Evolutionary conservation across 2,113 vertebrate species (phyloP), one percentile per base, ranked within the genome.

Genomic region (Bagarius yarrelli): DNA sequence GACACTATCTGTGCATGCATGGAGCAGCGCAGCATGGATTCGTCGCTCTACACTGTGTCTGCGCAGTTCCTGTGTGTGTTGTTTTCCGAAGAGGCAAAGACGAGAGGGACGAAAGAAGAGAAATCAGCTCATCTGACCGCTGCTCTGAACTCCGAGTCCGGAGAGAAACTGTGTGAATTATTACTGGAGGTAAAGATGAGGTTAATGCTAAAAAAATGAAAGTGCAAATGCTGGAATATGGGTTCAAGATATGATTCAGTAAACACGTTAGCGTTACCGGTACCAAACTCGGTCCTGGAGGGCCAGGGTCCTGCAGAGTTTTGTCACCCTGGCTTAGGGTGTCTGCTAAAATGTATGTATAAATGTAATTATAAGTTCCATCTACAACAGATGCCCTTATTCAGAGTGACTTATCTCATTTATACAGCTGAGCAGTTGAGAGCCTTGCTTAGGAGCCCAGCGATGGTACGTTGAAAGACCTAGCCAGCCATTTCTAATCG

Each of bases 11-110:
- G 93, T n/a, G 85, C 86, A 74, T 98, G 95, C 83, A 79, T 95
- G 87, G 85, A 83, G 30, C 84, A 93, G 75, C 92, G 89, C 30
- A 0, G 25, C 4, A 78, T 78, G 0, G 82, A 91, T 34, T 88
- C 93, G 16, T 32, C 71, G 14, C 91, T 98, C 32, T 94, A 88
- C 76, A 81, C 83, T 0, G 89, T 90, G 66, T 92, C 95, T 84
- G 87, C 98, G 81, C 94, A 94, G 50, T 99, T 99, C 76, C 88
- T 99, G 30, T 92, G 92, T 69, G n/a, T 93, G 21, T 82, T 98
- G 74, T 89, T 98, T 84, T 91, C 89, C 1, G 95, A 96, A 82
- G 95, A 97, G 86, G 92, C 92, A 27, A 95, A 92, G 84, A 85
- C 82, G 61, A 44, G 83, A 90, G 83, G 85, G 86, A 66, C 70